Base-by-base conservation (phyloP, 2,797 vertebrate genomes). In the Falco novaeseelandiae region DNA sequence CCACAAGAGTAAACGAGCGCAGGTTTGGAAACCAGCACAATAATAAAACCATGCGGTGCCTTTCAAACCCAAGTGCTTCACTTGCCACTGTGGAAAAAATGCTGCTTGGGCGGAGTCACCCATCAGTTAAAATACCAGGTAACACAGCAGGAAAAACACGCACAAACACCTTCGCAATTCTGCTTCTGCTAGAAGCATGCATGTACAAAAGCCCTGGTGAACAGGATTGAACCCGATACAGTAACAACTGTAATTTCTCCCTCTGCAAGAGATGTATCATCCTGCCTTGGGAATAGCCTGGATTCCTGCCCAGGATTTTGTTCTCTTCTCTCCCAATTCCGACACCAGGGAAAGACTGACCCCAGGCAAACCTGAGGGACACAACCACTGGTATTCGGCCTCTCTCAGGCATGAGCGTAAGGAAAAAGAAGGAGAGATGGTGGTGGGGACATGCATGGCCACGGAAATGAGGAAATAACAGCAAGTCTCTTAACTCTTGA, bases 191-290 rank as follows among this genome's bases (percentile, higher is more conserved):
- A 16, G 9, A 29, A 73, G 46, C 19, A 1, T 0, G 6, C 16
- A 34, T 34, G 5, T 38, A 19, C 66, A 7, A 10, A 29, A 34
- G 5, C 22, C 20, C 17, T 0, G 34, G 14, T 12, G 44, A 38
- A 5, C 8, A 8, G 40, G 29, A 30, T 0, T 1, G 17, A 26
- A 34, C 6, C 32, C 2, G 1, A 5, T 0, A 6, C 6, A 5
- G 57, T 10, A 67, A 77, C 14, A 46, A 10, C 82, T 9, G 9
- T 14, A 10, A 38, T 40, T 51, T 27, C 48, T 18, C 27, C 0
- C 5, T 5, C n/a, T 15, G 21, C 38, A 4, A 15, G 12, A 21
- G 9, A 19, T 21, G 26, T 10, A 34, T 46, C 65, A 10, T 3
- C 62, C 59, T 10, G 46, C 58, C 54, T 12, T 1, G 25, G 51